phyloP scores from a whole-genome alignment of 1,140 invertebrate species.

The Myzus persicae region DNA sequence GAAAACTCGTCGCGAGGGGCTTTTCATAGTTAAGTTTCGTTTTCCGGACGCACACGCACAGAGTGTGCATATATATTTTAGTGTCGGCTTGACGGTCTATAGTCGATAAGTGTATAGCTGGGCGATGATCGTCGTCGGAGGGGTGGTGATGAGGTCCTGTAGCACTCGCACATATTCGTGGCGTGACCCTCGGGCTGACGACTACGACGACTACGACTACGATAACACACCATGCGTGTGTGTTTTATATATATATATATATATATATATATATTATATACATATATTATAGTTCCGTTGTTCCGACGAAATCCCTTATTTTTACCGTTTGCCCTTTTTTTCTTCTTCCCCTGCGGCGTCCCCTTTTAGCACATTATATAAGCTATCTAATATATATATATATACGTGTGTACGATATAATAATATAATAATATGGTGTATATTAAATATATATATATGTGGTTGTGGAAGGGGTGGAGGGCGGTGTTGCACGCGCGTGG shows the following conservation, averaged over 20 bases:
- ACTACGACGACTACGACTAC: neutral
- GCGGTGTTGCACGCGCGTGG: neutral
- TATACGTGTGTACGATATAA: neutral
- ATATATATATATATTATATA: too few species aligned
- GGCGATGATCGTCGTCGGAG: neutral
- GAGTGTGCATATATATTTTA: neutral
- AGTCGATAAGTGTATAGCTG: neutral
- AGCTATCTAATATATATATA: neutral
- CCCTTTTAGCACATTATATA: constrained; percentile 18
- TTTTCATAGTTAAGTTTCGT: constrained; percentile 1
- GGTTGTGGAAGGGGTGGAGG: neutral
- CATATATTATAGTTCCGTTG: neutral
- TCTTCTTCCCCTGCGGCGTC: neutral
- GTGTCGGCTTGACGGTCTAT: neutral
- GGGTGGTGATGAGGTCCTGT: neutral
- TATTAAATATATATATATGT: neutral
- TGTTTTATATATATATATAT: neutral
- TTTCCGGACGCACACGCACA: neutral
- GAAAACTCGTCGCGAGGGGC: neutral
- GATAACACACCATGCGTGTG: neutral
- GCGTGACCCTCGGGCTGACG: constrained; percentile 23
- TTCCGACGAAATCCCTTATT: constrained; percentile 42
- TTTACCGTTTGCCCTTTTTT: constrained; percentile 22
- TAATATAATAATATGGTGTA: neutral
- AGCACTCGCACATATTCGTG: neutral